Percentiles rank a stretch among this genome's conserved stretches.
Evolutionary conservation across 2,888 invertebrate genomes (phyloP).

Genomic region (Agrochola macilenta): DNA sequence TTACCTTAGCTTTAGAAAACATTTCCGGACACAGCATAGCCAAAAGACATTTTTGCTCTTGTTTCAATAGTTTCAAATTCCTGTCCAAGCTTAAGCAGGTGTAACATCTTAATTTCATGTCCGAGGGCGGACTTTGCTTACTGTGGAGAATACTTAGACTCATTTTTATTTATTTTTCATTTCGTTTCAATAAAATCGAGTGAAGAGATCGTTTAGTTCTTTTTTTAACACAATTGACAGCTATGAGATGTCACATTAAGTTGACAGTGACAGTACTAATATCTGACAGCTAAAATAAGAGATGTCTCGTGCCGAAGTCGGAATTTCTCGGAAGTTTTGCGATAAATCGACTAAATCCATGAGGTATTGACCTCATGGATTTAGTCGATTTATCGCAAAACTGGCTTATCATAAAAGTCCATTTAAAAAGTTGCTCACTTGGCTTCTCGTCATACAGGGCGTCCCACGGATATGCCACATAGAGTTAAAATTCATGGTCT

Average conservation of each 20-base stretch:
- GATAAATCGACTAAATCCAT: constrained; percentile 8
- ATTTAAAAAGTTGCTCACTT: not conserved
- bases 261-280: constrained; percentile 3
- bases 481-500: too few relatives aligned
- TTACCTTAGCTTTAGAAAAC: constrained; percentile 29
- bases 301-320: not conserved
- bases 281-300: not conserved
- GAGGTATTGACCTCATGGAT: not conserved
- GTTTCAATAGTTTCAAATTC: constrained; percentile 14
- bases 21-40: constrained; percentile 29
- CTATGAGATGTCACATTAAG: not conserved
- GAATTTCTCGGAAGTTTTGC: not conserved
- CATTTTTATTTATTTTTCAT: constrained; percentile 24
- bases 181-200: not conserved
- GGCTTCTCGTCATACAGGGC: not conserved
- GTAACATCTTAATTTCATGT: constrained; percentile 26
- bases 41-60: constrained; percentile 20
- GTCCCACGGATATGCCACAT: too few relatives aligned
- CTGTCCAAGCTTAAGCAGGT: constrained; percentile 30
- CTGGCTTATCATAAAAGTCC: too few relatives aligned
- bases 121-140: not conserved
- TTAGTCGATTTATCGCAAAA: constrained; percentile 7
- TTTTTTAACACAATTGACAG: not conserved
- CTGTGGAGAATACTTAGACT: constrained; percentile 8
- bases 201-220: not conserved